Percentiles rank a stretch among this genome's conserved stretches.
Conservation (phyloP, 2,888 invertebrate species). For the Poecilus cupreus region DNA sequence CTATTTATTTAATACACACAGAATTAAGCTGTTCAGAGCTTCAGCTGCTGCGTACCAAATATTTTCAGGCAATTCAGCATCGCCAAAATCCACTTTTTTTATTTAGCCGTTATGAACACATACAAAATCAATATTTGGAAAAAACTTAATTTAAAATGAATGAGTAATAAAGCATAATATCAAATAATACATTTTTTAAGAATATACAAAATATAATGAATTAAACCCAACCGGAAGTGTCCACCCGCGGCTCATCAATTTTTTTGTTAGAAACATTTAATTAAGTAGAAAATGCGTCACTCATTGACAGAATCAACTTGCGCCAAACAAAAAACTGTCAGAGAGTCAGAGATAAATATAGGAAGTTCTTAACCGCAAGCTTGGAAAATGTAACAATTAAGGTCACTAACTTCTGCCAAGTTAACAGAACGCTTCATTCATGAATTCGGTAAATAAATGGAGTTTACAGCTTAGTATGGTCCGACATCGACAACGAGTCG, state of each 20-base stretch:
- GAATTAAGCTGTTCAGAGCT: no score
- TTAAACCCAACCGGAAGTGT: no score
- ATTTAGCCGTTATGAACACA: no score
- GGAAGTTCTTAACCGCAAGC: conserved; percentile 46
- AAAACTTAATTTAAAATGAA: no score
- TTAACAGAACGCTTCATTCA: background rate
- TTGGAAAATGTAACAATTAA: background rate
- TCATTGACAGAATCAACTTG: conserved; percentile 23
- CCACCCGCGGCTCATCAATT: background rate
- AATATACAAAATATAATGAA: no score
- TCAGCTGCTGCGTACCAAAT: no score
- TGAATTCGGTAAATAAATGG: background rate
- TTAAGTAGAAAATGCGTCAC: conserved; percentile 38
- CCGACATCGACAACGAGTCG: background rate
- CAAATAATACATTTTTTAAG: no score
- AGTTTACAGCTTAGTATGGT: background rate
- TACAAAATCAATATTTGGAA: no score
- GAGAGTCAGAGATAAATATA: conserved; percentile 44
- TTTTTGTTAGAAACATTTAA: conserved; percentile 1
- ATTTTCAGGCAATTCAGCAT: no score
- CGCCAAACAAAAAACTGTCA: conserved; percentile 12
- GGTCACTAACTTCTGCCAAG: conserved; percentile 44
- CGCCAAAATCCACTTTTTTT: no score
- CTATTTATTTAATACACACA: no score
- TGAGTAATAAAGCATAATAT: no score